Conservation (phyloP, 2,888 invertebrate genomes). For the Enchytraeus crypticus region DNA sequence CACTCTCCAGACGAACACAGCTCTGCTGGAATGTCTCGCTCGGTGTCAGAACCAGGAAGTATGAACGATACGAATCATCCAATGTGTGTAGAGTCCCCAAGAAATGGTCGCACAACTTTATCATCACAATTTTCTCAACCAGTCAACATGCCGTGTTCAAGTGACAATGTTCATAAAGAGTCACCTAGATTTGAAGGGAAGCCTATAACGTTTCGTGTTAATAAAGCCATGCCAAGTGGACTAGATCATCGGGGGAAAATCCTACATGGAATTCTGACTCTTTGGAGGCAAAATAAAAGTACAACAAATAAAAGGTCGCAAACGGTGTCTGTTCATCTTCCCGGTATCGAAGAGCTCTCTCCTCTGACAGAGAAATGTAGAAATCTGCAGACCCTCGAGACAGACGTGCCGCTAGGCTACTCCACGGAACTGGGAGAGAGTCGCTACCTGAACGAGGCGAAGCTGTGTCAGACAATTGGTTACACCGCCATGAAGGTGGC, state of each 20-base stretch:
- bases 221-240: no score
- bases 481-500: constrained; percentile 2
- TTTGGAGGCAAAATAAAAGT: neutral
- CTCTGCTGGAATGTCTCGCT: no score
- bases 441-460: neutral
- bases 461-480: constrained; percentile 9
- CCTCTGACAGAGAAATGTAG: neutral
- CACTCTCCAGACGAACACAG: no score
- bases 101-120: no score
- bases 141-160: no score
- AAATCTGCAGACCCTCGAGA: neutral
- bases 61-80: no score
- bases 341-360: neutral
- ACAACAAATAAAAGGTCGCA: neutral
- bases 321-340: neutral
- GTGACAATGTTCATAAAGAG: no score
- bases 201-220: no score
- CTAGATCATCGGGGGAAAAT: neutral
- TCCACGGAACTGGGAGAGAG: neutral
- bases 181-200: no score
- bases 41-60: no score
- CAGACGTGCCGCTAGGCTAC: neutral
- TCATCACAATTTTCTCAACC: no score
- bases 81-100: no score
- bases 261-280: neutral